phyloP scores from a whole-genome alignment of 2,888 invertebrate species.

The Calliphora vomitoria region DNA sequence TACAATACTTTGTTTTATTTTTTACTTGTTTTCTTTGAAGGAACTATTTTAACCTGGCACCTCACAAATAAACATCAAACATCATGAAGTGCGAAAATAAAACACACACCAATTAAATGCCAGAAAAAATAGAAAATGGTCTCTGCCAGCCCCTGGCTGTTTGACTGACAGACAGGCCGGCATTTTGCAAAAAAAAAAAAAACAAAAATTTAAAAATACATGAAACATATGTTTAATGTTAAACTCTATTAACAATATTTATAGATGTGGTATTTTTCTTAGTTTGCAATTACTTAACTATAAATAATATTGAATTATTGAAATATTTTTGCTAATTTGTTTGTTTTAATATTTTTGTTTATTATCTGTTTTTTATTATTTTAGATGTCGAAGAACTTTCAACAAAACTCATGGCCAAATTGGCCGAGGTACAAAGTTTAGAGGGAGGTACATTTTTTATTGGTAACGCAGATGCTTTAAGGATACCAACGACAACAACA shows the following conservation, averaged over 20 bases:
- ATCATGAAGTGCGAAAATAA: slow-evolving; percentile 48
- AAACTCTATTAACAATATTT: slow-evolving; percentile 49
- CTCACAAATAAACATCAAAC: slow-evolving; percentile 21
- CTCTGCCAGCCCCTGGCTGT: neutral
- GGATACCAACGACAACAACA: slow-evolving; percentile 77
- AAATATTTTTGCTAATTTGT: neutral
- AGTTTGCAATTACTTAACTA: neutral
- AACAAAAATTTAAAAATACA: neutral
- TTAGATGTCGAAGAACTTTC: slow-evolving; percentile 85
- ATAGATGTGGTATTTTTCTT: neutral
- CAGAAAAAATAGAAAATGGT: slow-evolving; percentile 4
- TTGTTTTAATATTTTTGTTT: slow-evolving; percentile 3
- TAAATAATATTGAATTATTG: slow-evolving; percentile 26
- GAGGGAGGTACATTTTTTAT: slow-evolving; percentile 84
- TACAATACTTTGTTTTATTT: no score
- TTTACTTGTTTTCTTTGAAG: no score
- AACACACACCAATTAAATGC: slow-evolving; percentile 10
- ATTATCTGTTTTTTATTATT: slow-evolving; percentile 72
- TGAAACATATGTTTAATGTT: slow-evolving; percentile 51
- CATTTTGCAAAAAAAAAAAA: slow-evolving; percentile 5
- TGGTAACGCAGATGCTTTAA: slow-evolving; percentile 84
- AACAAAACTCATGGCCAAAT: slow-evolving; percentile 84
- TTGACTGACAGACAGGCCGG: slow-evolving; percentile 39
- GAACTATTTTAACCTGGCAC: slow-evolving; percentile 36
- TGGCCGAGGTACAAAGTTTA: slow-evolving; percentile 84